Percentiles rank a stretch among this genome's conserved stretches.
These are phyloP conservation scores for Pterobdella sp. DNA, from an alignment of 2,888 invertebrate species.

Conservation along the genomic window DNA sequence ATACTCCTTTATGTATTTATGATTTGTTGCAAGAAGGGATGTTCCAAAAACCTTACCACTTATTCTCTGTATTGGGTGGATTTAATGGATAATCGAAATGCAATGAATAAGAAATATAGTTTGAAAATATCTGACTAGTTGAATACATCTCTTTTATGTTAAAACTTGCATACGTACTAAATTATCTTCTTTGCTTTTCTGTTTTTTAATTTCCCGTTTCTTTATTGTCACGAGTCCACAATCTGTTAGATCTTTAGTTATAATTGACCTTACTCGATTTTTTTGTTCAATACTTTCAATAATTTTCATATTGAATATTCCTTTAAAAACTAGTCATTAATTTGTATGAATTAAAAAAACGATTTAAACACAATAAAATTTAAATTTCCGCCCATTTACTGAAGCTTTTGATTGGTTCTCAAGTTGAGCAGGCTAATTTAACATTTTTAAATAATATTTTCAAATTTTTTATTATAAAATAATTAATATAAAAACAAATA, in stretches of 20 bases:
- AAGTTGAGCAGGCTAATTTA: too few species aligned
- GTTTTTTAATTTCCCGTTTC: conserved; percentile 18
- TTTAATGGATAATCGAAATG: neutral
- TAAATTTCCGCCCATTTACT: too few species aligned
- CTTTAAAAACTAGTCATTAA: neutral
- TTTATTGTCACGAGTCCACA: neutral
- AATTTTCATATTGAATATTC: conserved; percentile 4
- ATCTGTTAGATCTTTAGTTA: conserved; percentile 4
- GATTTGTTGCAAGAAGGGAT: neutral
- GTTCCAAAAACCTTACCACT: neutral
- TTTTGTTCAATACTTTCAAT: conserved; percentile 11
- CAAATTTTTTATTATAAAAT: too few species aligned
- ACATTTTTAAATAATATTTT: too few species aligned
- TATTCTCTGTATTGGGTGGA: neutral
- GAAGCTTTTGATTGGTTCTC: too few species aligned
- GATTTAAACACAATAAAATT: conserved; percentile 4
- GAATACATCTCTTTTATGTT: too few species aligned
- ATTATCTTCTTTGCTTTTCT: conserved; percentile 25
- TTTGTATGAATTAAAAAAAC: neutral
- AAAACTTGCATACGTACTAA: conserved; percentile 11
- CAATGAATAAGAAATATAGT: neutral
- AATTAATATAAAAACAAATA: too few species aligned
- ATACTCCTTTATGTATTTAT: conserved; percentile 40
- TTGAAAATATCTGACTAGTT: too few species aligned
- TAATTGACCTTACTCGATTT: conserved; percentile 1